Conservation (phyloP, 2,888 invertebrate genomes). For the Minunthozetes semirufus region DNA sequence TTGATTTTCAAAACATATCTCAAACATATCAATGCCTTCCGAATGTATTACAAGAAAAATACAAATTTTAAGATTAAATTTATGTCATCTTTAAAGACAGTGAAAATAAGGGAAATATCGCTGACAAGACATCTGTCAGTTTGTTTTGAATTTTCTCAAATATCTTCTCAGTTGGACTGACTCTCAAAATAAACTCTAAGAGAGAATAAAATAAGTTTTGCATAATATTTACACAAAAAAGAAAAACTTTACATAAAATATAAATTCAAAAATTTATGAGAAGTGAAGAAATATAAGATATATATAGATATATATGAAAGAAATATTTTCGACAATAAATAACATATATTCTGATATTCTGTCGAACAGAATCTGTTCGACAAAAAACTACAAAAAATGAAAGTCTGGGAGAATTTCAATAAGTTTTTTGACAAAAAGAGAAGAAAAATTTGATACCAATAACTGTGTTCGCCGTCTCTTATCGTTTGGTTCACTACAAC, state of each 20-base stretch:
- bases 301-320: too few relatives aligned
- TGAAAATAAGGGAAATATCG: background rate
- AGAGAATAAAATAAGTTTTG: too few relatives aligned
- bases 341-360: too few relatives aligned
- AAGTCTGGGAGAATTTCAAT: too few relatives aligned
- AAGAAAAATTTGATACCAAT: background rate
- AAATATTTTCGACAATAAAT: too few relatives aligned
- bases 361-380: too few relatives aligned
- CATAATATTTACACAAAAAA: too few relatives aligned
- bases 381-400: too few relatives aligned
- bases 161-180: background rate
- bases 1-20: background rate
- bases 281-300: too few relatives aligned
- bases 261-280: too few relatives aligned
- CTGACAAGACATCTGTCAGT: background rate
- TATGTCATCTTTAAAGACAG: background rate
- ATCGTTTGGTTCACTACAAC: background rate
- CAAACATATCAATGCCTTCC: background rate
- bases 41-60: background rate
- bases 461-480: background rate
- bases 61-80: background rate
- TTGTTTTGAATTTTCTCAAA: background rate
- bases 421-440: background rate
- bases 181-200: background rate
- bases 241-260: too few relatives aligned